These are phyloP conservation scores for Cyanoliseus patagonus DNA, from an alignment of 2,113 vertebrate species.

Conservation along the genomic window DNA sequence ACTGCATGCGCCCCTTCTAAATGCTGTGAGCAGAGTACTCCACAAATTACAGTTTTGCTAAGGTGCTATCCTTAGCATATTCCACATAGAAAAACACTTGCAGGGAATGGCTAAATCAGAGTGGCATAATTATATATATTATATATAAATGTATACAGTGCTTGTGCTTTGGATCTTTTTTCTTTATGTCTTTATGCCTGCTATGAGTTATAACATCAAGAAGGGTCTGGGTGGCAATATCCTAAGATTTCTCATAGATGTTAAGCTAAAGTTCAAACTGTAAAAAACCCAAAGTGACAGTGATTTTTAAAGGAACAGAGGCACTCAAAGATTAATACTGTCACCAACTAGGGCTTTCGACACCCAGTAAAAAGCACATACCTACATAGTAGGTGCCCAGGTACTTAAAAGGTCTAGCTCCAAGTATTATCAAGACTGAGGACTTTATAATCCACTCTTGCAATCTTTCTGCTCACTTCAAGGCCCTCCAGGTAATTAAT, in stretches of 20 bases:
- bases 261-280: neutral
- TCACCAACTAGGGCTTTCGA: neutral
- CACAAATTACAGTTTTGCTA: neutral
- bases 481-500: constrained; percentile 36
- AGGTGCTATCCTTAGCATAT: neutral
- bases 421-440: constrained; percentile 18
- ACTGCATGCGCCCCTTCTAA: too few species aligned
- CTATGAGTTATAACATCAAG: neutral
- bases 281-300: neutral
- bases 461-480: constrained; percentile 43
- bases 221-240: neutral
- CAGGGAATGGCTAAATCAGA: neutral
- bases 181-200: neutral
- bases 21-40: neutral
- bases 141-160: neutral
- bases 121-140: neutral
- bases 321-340: neutral
- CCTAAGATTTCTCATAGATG: neutral
- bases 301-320: constrained; percentile 19
- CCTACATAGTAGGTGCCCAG: neutral
- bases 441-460: constrained; percentile 30
- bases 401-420: constrained; percentile 23
- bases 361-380: neutral
- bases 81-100: neutral
- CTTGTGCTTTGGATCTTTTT: neutral